phyloP scores from a whole-genome alignment of 2,888 invertebrate genomes.

The Octodonta nipae region DNA sequence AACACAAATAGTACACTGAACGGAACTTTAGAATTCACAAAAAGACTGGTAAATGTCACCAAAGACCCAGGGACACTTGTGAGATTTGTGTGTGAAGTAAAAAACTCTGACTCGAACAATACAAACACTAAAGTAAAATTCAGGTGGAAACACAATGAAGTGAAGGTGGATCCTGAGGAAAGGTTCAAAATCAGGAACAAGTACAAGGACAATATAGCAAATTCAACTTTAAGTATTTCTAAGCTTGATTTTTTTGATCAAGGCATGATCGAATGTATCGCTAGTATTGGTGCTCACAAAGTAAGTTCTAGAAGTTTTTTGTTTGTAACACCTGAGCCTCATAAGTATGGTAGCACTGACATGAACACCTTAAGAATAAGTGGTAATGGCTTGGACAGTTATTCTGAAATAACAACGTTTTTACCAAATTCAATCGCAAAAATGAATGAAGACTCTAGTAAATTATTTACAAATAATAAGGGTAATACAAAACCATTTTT shows the following conservation, averaged over 20 bases:
- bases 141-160: conserved; percentile 50
- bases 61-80: conserved; percentile 45
- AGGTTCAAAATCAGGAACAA: conserved; percentile 17
- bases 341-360: conserved; percentile 30
- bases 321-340: conserved; percentile 28
- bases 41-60: conserved; percentile 43
- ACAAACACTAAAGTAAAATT: conserved; percentile 42
- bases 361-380: conserved; percentile 15
- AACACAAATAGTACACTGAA: conserved; percentile 27
- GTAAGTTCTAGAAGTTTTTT: conserved; percentile 43
- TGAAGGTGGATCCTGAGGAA: conserved; percentile 30
- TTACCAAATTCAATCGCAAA: conserved; percentile 18
- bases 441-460: conserved; percentile 7
- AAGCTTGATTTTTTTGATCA: conserved; percentile 46
- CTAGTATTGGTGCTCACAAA: conserved; percentile 37
- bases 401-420: conserved; percentile 19
- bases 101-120: conserved; percentile 31
- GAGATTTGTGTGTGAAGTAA: conserved; percentile 51
- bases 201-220: conserved; percentile 27
- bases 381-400: conserved; percentile 9
- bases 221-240: conserved; percentile 38
- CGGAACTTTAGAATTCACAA: conserved; percentile 40
- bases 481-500: conserved; percentile 20
- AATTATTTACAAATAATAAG: conserved; percentile 5
- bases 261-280: conserved; percentile 48